These are phyloP conservation scores for Paramuricea clavata DNA, from an alignment of 92 coral and sea anemone species.

Conservation along the genomic window DNA sequence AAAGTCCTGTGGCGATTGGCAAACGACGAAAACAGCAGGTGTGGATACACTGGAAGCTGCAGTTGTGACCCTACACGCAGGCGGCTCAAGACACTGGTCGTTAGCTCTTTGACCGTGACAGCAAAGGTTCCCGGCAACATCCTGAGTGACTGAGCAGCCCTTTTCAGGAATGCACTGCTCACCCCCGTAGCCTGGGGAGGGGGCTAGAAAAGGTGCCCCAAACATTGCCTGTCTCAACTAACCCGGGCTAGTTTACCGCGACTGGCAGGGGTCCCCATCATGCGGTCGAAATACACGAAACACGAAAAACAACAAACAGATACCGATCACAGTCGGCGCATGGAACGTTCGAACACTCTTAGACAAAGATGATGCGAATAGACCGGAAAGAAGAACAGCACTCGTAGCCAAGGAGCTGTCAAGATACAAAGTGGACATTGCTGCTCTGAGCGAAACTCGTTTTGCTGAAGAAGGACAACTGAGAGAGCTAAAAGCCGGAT, in stretches of 20 bases:
- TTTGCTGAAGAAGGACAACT: too few relatives aligned
- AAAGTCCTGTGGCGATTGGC: slow-evolving; percentile 59
- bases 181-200: slow-evolving; percentile 62
- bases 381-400: too few relatives aligned
- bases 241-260: slow-evolving; percentile 53
- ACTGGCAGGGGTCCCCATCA: slow-evolving; percentile 62
- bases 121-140: slow-evolving; percentile 61
- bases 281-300: slow-evolving; percentile 47
- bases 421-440: too few relatives aligned
- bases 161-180: slow-evolving; percentile 76
- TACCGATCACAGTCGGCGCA: too few relatives aligned
- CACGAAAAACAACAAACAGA: slow-evolving; percentile 9
- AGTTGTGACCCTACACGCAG: slow-evolving; percentile 14
- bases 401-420: too few relatives aligned
- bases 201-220: slow-evolving; percentile 72
- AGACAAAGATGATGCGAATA: too few relatives aligned
- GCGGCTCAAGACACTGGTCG: slow-evolving; percentile 1
- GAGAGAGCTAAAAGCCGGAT: too few relatives aligned
- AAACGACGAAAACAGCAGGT: slow-evolving; percentile 50
- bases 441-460: too few relatives aligned
- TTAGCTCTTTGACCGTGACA: slow-evolving; percentile 13
- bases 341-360: too few relatives aligned
- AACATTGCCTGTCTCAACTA: slow-evolving; percentile 48
- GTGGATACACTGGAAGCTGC: slow-evolving; percentile 46
- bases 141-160: slow-evolving; percentile 72